Evolutionary conservation across 1,140 invertebrate genomes (phyloP), one percentile per base, ranked within the genome.

Genomic region (Drosophila novamexicana): DNA sequence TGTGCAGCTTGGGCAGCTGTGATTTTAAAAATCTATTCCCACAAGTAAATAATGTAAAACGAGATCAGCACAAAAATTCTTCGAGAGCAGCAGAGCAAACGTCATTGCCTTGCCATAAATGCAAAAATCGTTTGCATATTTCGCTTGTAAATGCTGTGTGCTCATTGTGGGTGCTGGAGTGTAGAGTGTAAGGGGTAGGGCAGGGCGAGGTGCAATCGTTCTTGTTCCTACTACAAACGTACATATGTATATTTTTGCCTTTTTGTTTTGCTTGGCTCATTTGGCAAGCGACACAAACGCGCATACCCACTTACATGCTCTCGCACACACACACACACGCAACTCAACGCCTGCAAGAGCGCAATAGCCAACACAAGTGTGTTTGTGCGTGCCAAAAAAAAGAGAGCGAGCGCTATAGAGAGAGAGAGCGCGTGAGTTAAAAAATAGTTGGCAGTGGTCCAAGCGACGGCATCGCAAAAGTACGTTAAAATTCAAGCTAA

Each of bases 211-310:
- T 74, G 57, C 57, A 68, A 36, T 39, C 56, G 67, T 70, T 72
- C 54, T 77, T 79, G 75, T 64, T 75, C 10, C n/a, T 45, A 34
- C 57, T 42, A 42, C 39, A 44, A 9, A 50, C 29, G 47, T 61
- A 44, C 57, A 62, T 45, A 71, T 45, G 37, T 73, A 68, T 69
- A 83, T 88, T 88, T 88, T 88, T 89, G 83, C 79, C 81, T 88
- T 88, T 86, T 88, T 88, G 84, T 88, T 88, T 88, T 88, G 83
- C 84, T 88, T 86, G 62, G 76, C 65, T 79, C 84, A 75, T 88
- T 88, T 89, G 83, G 72, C 81, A 74, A 74, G 57, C 71, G 44
- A 52, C 54, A 76, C 65, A 74, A 65, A 64, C 54, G 32, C 44
- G 39, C 57, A 61, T 57, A 47, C 65, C 59, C 73, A 66, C 47